phyloP scores from a whole-genome alignment of 2,888 invertebrate genomes.

The Trachelus tabidus region DNA sequence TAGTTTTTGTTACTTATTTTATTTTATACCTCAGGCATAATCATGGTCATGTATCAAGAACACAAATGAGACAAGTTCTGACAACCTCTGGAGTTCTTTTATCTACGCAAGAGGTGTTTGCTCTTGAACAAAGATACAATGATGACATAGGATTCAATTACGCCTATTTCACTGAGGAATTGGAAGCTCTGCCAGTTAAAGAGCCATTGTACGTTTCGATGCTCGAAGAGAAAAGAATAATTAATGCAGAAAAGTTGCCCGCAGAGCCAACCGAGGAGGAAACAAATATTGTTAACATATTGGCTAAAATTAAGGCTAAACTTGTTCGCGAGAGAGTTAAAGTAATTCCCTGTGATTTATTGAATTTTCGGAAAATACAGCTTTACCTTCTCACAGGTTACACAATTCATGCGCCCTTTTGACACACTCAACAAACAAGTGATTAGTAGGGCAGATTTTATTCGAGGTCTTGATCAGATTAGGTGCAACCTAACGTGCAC shows the following conservation, averaged over 20 bases:
- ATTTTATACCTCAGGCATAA: slow-evolving; percentile 68
- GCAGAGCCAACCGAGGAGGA: slow-evolving; percentile 65
- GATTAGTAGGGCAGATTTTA: slow-evolving; percentile 76
- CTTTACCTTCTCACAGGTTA: slow-evolving; percentile 62
- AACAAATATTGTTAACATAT: slow-evolving; percentile 76
- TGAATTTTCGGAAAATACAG: background rate
- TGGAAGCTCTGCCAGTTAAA: slow-evolving; percentile 66
- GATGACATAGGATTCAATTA: slow-evolving; percentile 84
- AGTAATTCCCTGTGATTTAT: slow-evolving; percentile 28
- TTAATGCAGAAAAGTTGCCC: slow-evolving; percentile 58
- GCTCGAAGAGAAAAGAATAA: slow-evolving; percentile 57
- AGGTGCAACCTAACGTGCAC: slow-evolving; percentile 74
- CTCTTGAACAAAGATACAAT: slow-evolving; percentile 77
- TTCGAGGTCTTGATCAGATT: slow-evolving; percentile 76
- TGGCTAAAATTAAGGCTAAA: slow-evolving; percentile 81
- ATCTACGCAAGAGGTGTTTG: slow-evolving; percentile 74
- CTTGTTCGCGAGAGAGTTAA: slow-evolving; percentile 75
- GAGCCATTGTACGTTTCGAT: slow-evolving; percentile 63
- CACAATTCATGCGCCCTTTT: slow-evolving; percentile 76
- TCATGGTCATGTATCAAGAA: slow-evolving; percentile 78
- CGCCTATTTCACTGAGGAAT: slow-evolving; percentile 76
- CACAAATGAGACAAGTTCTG: slow-evolving; percentile 78
- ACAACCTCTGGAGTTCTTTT: slow-evolving; percentile 76
- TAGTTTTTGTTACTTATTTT: background rate
- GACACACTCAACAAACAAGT: slow-evolving; percentile 75